These are phyloP conservation scores for Proterorhinus semilunaris DNA, from an alignment of 2,113 vertebrate genomes.

Conservation along the genomic window DNA sequence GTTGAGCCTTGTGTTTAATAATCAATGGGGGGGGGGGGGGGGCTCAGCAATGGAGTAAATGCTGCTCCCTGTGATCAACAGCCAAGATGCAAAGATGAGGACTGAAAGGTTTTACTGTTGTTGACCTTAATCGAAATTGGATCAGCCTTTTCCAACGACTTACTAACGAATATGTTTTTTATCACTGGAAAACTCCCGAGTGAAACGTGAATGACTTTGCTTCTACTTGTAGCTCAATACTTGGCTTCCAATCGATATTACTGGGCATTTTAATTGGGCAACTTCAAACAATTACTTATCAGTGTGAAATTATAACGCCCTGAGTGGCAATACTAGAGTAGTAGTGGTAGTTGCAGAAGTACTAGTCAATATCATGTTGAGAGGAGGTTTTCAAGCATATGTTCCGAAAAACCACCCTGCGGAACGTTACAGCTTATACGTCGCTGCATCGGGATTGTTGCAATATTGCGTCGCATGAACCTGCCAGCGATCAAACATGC, in stretches of 20 bases:
- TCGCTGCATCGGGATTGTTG: too few species aligned
- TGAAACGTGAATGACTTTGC: neutral
- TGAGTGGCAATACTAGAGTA: neutral
- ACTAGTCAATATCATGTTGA: neutral
- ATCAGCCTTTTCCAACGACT: too few species aligned
- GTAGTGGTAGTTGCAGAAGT: neutral
- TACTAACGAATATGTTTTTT: neutral
- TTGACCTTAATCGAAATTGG: too few species aligned
- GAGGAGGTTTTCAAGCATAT: neutral
- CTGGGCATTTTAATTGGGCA: neutral
- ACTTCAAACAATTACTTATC: neutral
- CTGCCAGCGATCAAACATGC: too few species aligned
- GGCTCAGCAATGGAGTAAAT: too few species aligned
- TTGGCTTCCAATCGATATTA: neutral
- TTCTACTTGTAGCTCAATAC: neutral
- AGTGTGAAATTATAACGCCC: too few species aligned
- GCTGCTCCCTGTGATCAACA: too few species aligned
- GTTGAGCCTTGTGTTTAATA: slow-evolving; percentile 7
- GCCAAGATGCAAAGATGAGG: too few species aligned
- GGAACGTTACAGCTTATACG: too few species aligned
- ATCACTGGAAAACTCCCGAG: neutral
- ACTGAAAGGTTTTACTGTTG: too few species aligned
- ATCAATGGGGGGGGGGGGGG: neutral
- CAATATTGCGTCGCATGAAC: too few species aligned
- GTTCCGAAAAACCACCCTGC: too few species aligned